Conservation (phyloP, 2,888 invertebrate genomes). For the Noctua pronuba region DNA sequence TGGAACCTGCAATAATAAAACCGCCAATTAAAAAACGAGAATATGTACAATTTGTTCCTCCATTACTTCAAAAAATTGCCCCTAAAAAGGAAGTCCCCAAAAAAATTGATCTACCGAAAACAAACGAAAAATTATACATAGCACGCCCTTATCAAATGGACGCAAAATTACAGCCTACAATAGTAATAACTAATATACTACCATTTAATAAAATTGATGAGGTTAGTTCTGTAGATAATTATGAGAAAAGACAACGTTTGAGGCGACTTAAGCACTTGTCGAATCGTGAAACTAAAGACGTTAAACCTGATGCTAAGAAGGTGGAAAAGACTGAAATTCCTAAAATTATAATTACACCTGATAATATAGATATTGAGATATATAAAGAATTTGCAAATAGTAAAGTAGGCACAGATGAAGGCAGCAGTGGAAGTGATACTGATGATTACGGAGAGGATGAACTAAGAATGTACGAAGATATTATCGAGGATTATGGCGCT, state of each 20-base stretch:
- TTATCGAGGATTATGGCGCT: conserved; percentile 86
- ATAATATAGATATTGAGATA: conserved; percentile 83
- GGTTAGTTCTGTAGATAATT: conserved; percentile 88
- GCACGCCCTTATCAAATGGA: conserved; percentile 86
- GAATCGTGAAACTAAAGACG: conserved; percentile 71
- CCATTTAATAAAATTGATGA: conserved; percentile 80
- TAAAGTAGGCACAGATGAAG: conserved; percentile 79
- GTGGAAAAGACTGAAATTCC: conserved; percentile 68
- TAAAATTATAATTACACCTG: conserved; percentile 84
- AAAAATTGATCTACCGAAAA: conserved; percentile 74
- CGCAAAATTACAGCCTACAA: conserved; percentile 82
- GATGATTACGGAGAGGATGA: conserved; percentile 89
- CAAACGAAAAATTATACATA: conserved; percentile 82
- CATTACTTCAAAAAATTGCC: conserved; percentile 64
- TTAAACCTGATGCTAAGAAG: conserved; percentile 64
- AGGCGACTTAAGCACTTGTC: conserved; percentile 84
- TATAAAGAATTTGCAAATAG: conserved; percentile 82
- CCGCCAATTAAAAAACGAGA: conserved; percentile 76
- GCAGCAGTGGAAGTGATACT: conserved; percentile 84
- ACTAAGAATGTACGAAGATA: conserved; percentile 85
- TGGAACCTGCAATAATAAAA: conserved; percentile 80
- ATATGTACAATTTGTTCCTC: conserved; percentile 71
- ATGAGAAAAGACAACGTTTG: conserved; percentile 88
- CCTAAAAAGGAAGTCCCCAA: conserved; percentile 76
- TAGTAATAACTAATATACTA: conserved; percentile 82